Evolutionary conservation across 2,888 invertebrate genomes (phyloP), one percentile per base, ranked within the genome.

Genomic region (Portevinia maculata): DNA sequence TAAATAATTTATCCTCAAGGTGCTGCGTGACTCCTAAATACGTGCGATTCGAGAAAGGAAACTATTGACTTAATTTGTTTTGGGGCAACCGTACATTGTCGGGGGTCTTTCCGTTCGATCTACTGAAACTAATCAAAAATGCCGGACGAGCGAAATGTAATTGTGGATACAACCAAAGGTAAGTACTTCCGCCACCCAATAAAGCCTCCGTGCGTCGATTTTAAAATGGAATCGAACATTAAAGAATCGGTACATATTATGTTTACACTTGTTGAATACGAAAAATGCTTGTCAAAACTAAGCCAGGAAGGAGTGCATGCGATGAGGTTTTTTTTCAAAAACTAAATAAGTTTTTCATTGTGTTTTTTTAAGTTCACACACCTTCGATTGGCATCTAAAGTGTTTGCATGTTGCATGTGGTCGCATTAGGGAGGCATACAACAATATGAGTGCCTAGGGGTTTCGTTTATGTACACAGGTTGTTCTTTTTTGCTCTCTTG

Each of bases 141-240:
- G 86, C 85, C 86, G 46, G 85, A 86, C 74, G 86, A 86, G 65
- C 70, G 86, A 28, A 85, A 84, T 79, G 86, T 84, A 15, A 86
- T 85, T 71, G 85, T 84, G 39, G 86, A 86, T 70, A 79, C 84
- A 59, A 64, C 75, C 48, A 86, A 86, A 86, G 86, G 86, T 86
- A 74, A 78, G 85, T 65, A 17, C 48, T 37, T 7, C 17, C 39
- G 11, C 6, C 1, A n/a, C 21, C 19, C 19, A 15, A 2, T 28
- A 6, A 24, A 4, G 7, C 6, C 15, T 19, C 3, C 4, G 41
- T 50, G 3, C 19, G 39, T 46, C n/a, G 13, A 37, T n/a, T 30
- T 48, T n/a, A n/a, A 52, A n/a, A 30, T 67, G 34, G 24, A 30
- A 74, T 60, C 34, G 21, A 71, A 71, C 60, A 70, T 59, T 50